phyloP scores from a whole-genome alignment of 1,140 invertebrate species.

The Asobara japonica region DNA sequence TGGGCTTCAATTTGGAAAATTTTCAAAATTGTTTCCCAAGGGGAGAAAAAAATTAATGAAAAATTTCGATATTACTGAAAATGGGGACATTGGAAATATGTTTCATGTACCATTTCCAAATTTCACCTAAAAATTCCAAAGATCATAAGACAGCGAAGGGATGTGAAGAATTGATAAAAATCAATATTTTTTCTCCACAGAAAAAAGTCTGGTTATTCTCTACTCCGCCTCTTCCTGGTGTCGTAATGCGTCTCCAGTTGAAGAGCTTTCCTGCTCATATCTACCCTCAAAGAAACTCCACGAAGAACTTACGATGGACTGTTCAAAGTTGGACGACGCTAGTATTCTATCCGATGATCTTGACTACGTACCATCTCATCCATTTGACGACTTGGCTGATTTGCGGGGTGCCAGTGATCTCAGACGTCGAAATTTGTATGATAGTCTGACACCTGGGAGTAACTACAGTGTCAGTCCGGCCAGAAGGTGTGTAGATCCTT shows the following conservation, averaged over 20 bases:
- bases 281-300: constrained; percentile 43
- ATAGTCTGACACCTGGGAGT: background rate
- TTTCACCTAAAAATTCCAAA: too few relatives aligned
- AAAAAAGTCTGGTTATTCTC: constrained; percentile 28
- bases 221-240: constrained; percentile 40
- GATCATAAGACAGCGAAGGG: too few relatives aligned
- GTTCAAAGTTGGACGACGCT: constrained; percentile 18
- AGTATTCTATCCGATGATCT: constrained; percentile 47
- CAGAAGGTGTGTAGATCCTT: constrained; percentile 40
- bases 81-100: too few relatives aligned
- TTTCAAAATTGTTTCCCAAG: too few relatives aligned
- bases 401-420: constrained; percentile 37
- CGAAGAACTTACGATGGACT: constrained; percentile 44
- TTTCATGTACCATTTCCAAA: too few relatives aligned
- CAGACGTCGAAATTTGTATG: constrained; percentile 14
- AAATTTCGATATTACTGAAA: too few relatives aligned
- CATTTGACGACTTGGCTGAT: constrained; percentile 22
- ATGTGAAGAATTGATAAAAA: too few relatives aligned
- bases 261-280: constrained; percentile 60
- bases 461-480: background rate
- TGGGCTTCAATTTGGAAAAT: too few relatives aligned
- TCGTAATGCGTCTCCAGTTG: constrained; percentile 40
- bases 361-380: constrained; percentile 30
- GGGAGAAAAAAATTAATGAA: too few relatives aligned
- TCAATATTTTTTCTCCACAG: constrained; percentile 32